These are phyloP conservation scores for Vanessa cardui DNA, from an alignment of 2,888 invertebrate genomes.

Conservation along the genomic window DNA sequence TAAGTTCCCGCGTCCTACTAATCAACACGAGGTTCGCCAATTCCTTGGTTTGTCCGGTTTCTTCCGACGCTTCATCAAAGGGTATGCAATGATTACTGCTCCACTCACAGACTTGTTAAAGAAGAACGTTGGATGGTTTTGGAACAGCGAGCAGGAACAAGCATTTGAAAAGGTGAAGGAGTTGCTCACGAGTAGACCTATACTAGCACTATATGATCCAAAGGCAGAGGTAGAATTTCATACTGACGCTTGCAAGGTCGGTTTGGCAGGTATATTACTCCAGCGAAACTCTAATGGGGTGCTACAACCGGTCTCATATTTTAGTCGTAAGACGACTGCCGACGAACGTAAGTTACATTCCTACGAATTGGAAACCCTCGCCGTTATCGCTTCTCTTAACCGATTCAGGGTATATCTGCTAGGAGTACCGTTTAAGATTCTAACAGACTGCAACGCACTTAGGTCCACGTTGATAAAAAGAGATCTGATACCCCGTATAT, in stretches of 20 bases:
- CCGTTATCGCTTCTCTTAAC: not conserved
- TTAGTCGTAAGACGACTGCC: slow-evolving; percentile 11
- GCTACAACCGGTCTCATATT: not conserved
- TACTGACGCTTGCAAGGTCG: not conserved
- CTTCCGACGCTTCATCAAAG: slow-evolving; percentile 20
- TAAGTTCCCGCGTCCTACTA: too few relatives aligned
- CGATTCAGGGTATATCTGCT: not conserved
- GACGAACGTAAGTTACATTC: slow-evolving; percentile 28
- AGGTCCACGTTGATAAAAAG: slow-evolving; percentile 5
- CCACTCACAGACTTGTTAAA: too few relatives aligned
- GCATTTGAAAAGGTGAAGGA: too few relatives aligned
- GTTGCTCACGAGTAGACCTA: too few relatives aligned
- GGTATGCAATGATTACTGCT: slow-evolving; percentile 23
- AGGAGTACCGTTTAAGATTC: not conserved
- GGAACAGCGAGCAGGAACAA: too few relatives aligned
- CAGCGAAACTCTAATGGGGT: not conserved
- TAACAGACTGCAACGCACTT: not conserved
- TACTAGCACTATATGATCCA: too few relatives aligned
- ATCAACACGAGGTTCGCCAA: slow-evolving; percentile 36
- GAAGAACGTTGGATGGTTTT: too few relatives aligned
- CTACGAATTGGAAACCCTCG: slow-evolving; percentile 17
- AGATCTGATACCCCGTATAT: slow-evolving; percentile 1
- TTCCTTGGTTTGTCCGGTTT: slow-evolving; percentile 19
- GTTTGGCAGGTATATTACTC: not conserved
- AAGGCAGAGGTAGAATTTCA: too few relatives aligned